Conservation (phyloP, 2,888 invertebrate species). For the Seladonia tumulorum region DNA sequence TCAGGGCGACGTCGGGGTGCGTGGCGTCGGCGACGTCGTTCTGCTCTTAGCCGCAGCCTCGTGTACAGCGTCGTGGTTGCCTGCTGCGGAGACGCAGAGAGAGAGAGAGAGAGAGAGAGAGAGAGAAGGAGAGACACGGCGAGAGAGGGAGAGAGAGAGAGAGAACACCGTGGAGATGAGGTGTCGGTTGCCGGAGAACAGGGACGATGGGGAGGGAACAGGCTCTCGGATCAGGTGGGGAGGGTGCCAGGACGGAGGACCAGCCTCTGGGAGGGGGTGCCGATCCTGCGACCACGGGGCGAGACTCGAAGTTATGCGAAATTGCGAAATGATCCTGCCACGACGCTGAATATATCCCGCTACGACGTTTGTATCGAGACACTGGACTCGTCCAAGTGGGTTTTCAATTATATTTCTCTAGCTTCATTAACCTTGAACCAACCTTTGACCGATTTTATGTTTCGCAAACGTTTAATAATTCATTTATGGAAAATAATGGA, state of each 20-base stretch:
- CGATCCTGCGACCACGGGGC: slow-evolving; percentile 62
- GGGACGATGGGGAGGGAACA: slow-evolving; percentile 42
- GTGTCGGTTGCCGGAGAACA: not conserved
- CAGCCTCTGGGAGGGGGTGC: slow-evolving; percentile 58
- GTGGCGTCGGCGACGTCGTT: slow-evolving; percentile 76
- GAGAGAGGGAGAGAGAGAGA: slow-evolving; percentile 43
- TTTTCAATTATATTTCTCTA: not conserved
- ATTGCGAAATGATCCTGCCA: slow-evolving; percentile 43
- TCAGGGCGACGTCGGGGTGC: slow-evolving; percentile 82
- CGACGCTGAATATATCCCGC: not conserved
- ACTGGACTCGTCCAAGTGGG: not conserved
- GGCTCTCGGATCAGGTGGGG: slow-evolving; percentile 41
- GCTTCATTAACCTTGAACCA: not conserved
- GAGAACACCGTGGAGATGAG: slow-evolving; percentile 53
- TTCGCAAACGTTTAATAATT: too few species aligned
- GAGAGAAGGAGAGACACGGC: slow-evolving; percentile 46
- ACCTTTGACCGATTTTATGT: too few species aligned
- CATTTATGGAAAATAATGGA: too few species aligned
- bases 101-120: slow-evolving; percentile 54
- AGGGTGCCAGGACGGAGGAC: slow-evolving; percentile 51
- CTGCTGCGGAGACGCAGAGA: slow-evolving; percentile 40
- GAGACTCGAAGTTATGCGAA: slow-evolving; percentile 65
- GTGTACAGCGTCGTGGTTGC: slow-evolving; percentile 63
- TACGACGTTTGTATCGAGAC: not conserved
- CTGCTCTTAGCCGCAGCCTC: slow-evolving; percentile 75